Evolutionary conservation across 1,140 invertebrate species (phyloP), one percentile per base, ranked within the genome.

Genomic region (Philopotamus ludificatus): DNA sequence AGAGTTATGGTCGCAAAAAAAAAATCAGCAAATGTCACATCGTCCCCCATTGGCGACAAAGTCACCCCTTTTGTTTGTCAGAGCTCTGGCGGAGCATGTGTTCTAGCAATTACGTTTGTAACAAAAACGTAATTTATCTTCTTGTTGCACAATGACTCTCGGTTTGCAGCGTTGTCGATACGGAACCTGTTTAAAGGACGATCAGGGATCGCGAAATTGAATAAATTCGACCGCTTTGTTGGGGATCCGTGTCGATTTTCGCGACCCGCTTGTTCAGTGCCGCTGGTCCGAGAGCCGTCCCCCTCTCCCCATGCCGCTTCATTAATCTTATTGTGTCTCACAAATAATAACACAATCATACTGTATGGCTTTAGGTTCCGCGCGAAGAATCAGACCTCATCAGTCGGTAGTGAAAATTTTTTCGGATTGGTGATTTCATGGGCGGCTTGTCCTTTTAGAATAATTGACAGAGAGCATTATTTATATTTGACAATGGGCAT

Each of bases 321-420:
- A 69, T 69, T 69, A 69, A 69, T 69, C 63, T 63, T 47, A 69
- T 69, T 69, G 63, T 66, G 20, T 42, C 25, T 47, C 20, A 63
- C 63, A 69, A n/a, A 69, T 66, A 61, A 69, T 58, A 66, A 69
- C 67, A n/a, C n/a, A 69, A 66, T 69, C 63, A 65, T 57, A 34
- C 34, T 59, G 45, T 50, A 23, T 58, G 22, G 41, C 50, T 65
- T 60, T 59, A 62, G 42, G 47, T 60, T 16, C 23, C 23, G 22
- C 22, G 18, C 22, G 51, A 54, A 60, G 34, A 23, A 58, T 58
- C 15, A 58, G 55, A 54, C 51, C 55, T 59, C 55, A 45, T 60
- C 57, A 47, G 42, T 47, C 57, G 15, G 49, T 21, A 21, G 49
- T 47, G 44, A 20, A 15, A 47, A 12, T 15, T 47, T 47, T 20